Percentiles rank a stretch among this genome's conserved stretches.
Conservation (phyloP, 53 echinoderm and acorn worm species). For the Pentamera pediparva region DNA sequence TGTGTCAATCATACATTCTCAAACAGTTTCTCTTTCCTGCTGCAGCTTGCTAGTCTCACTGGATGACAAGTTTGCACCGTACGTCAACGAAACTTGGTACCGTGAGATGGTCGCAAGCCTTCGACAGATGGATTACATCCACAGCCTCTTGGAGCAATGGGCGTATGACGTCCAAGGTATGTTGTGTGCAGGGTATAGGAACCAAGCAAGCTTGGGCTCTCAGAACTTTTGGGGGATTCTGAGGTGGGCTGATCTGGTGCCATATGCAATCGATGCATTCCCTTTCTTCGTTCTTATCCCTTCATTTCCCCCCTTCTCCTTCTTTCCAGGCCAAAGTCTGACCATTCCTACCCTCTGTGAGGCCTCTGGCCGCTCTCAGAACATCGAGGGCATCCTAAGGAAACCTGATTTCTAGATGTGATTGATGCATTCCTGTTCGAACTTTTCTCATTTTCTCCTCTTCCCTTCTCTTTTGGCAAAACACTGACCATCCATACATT, state of each 20-base stretch:
- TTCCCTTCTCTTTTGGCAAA: conserved; percentile 32
- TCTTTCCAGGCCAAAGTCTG: conserved; percentile 34
- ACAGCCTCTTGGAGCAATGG: background rate
- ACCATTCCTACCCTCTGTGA: conserved; percentile 60
- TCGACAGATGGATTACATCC: background rate
- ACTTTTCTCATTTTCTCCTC: background rate
- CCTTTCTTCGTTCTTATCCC: no score
- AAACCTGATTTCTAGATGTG: conserved; percentile 55
- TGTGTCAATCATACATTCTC: no score
- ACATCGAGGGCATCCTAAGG: conserved; percentile 51
- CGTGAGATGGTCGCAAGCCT: background rate
- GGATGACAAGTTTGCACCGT: background rate
- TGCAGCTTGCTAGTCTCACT: background rate
- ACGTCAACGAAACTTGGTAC: conserved; percentile 27
- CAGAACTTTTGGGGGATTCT: no score
- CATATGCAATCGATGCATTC: no score
- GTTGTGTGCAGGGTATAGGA: no score
- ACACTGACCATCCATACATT: conserved; percentile 53
- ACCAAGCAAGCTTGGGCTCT: no score
- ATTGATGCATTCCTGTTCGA: conserved; percentile 59
- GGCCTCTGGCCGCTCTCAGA: conserved; percentile 37
- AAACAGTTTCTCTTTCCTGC: background rate
- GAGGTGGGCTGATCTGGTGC: no score
- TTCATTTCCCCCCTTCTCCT: background rate
- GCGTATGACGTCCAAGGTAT: conserved; percentile 1